Base-by-base conservation (phyloP, 1,140 invertebrate species). In the Drosophila novamexicana region DNA sequence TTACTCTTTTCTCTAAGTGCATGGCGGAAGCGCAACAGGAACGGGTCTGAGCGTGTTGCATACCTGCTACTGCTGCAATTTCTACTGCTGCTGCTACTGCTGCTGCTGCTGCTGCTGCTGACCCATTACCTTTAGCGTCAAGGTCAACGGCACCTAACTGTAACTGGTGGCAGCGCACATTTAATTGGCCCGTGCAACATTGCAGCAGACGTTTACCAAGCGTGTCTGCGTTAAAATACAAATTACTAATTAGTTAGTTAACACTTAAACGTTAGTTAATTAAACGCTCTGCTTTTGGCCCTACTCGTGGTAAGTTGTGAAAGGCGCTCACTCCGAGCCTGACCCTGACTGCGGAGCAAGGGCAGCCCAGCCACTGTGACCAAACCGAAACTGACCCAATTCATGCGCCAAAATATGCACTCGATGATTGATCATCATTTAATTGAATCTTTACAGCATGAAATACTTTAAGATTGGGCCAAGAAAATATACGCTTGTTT, bases 71-170 rank as follows among this genome's bases (percentile, higher is more conserved):
- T 36, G 50, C n/a, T 53, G 50, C 47, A 29, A 22, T 5, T 44
- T 39, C 9, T 39, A 8, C 9, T 22, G 10, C 22, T 6, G 6
- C 49, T 10, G 10, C 29, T 50, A 0, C 36, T 7, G 2, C 36
- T 42, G 6, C 6, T 14, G 40, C n/a, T 14, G 6, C 40, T 12
- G 14, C 34, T 32, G 14, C 47, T 29, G 67, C 32, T 75, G 80
- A 81, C 78, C 82, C 67, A 77, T 81, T 81, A 81, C 81, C 81
- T 50, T 77, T 83, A 29, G 42, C 44, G 61, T 76, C 82, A 86
- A 86, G 83, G 83, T 86, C 83, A 86, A 86, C 84, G 84, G 72
- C 83, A 89, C 69, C 72, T 83, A 89, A 79, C 76, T 79, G 84
- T 75, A 67, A 75, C 63, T 69, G 39, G 54, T 57, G 50, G 56